Percentiles rank a stretch among this genome's conserved stretches.
These are phyloP conservation scores for Caenorhabditis brenneri DNA, from an alignment of 1,140 invertebrate species.

Conservation along the genomic window DNA sequence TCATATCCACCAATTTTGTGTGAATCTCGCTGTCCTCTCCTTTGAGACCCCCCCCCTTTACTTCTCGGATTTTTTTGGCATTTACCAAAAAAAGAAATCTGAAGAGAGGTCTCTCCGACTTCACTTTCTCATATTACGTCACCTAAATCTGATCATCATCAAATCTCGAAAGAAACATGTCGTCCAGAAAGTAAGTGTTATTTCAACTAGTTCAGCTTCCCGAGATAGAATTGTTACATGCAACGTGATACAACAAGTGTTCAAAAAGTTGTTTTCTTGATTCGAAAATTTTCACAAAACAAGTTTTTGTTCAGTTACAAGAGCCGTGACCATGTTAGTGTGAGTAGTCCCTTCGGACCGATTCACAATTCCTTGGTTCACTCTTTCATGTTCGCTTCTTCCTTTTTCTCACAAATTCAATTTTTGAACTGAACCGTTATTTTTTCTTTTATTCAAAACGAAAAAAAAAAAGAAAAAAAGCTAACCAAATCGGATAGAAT, in stretches of 20 bases:
- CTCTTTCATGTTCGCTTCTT: background rate
- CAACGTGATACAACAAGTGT: no score
- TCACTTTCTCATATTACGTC: background rate
- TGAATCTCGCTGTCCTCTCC: constrained; percentile 9
- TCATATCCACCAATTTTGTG: constrained; percentile 33
- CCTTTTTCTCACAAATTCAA: background rate
- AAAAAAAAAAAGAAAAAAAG: background rate
- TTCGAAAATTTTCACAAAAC: background rate
- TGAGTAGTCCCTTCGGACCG: constrained; percentile 4
- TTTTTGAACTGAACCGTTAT: background rate
- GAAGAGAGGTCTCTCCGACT: background rate
- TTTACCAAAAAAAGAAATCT: background rate
- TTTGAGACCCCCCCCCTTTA: background rate
- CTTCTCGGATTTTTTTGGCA: background rate
- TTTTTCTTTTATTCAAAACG: background rate
- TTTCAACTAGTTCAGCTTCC: background rate
- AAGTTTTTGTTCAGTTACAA: background rate
- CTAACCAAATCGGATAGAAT: constrained; percentile 1
- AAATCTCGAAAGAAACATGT: background rate
- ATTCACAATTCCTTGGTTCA: background rate
- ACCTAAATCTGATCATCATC: background rate
- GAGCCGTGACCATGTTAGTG: constrained; percentile 15
- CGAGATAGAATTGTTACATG: no score
- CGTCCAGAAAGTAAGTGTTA: constrained; percentile 30
- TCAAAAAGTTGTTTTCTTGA: background rate